Evolutionary conservation across 2,797 vertebrate genomes (phyloP), one percentile per base, ranked within the genome.

Genomic region (Macropus fuliginosus): DNA sequence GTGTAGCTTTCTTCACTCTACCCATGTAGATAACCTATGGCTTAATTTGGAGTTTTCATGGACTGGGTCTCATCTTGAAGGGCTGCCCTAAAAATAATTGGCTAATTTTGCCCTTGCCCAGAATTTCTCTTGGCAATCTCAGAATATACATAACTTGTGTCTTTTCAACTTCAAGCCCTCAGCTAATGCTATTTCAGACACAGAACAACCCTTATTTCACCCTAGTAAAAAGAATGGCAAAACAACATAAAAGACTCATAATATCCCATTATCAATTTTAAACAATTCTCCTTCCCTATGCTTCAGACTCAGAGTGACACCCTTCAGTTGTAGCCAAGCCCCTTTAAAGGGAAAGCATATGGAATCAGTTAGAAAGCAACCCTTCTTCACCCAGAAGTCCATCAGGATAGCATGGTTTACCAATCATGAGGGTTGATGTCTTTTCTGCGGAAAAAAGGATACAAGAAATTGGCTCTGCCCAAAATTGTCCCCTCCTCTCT

Each of bases 1-100:
- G 66, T 92, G 94, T 93, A 54, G 54, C 10, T 94, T 56, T 55
- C 54, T 94, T 87, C 93, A 94, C 74, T 46, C 9, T 46, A 24
- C 40, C 3, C 24, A 50, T 87, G 40, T 87, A 81, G 5, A 46
- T 24, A n/a, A 81, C 66, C n/a, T 46, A 46, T 24, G 46, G n/a
- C n/a, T 81, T 40, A 81, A 21, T 27, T 87, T 24, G 74, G 74
- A 24, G 0, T 87, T 66, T 81, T 87, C 40, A 50, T 50, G 74
- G 24, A 50, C 40, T 87, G 40, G 74, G 40, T 50, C 74, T 87
- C 74, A 87, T 87, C 40, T 46, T 81, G 40, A 87, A 87, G 21
- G 40, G 74, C 74, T 87, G 9, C 59, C 31, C 59, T 66, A 27
- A 81, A 81, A 81, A 81, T 81, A 81, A 81, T 46, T 40, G n/a